Percentiles rank a stretch among this genome's conserved stretches.
These are phyloP conservation scores for Meteorus colon DNA, from an alignment of 2,888 invertebrate genomes.

Conservation along the genomic window DNA sequence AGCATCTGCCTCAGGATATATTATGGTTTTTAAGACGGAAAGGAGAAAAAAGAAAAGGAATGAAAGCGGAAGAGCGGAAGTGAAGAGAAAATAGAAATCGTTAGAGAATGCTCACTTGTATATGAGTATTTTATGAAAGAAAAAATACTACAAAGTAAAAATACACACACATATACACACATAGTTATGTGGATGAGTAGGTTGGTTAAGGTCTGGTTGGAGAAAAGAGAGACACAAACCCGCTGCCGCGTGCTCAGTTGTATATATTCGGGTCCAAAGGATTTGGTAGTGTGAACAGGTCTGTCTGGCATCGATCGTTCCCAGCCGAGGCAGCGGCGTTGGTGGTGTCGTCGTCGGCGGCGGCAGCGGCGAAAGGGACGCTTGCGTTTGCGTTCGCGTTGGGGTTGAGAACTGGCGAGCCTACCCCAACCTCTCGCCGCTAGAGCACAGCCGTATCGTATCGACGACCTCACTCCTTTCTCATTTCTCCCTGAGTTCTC, in stretches of 20 bases:
- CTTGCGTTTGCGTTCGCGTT: constrained; percentile 34
- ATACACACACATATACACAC: not conserved
- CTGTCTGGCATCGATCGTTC: constrained; percentile 73
- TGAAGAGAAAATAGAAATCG: not conserved
- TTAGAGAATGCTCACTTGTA: constrained; percentile 7
- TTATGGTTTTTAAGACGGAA: not conserved
- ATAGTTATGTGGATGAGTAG: not conserved
- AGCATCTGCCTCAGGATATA: not conserved
- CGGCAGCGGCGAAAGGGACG: too few relatives aligned
- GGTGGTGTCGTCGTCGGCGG: constrained; percentile 23
- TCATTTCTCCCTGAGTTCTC: constrained; percentile 16
- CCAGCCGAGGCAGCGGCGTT: constrained; percentile 53
- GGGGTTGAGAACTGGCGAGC: constrained; percentile 59
- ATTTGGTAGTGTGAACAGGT: constrained; percentile 71
- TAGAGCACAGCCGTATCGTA: constrained; percentile 63
- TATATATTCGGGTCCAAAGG: constrained; percentile 60
- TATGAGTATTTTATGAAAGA: not conserved
- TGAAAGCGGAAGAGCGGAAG: too few relatives aligned
- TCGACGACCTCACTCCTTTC: constrained; percentile 66
- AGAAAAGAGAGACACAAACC: constrained; percentile 22
- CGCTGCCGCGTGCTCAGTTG: constrained; percentile 34
- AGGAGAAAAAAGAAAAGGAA: not conserved
- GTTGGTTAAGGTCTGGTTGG: not conserved
- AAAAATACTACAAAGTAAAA: constrained; percentile 24
- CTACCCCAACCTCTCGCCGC: constrained; percentile 71